Evolutionary conservation across 2,113 vertebrate species (phyloP), one percentile per base, ranked within the genome.

Genomic region (Trochalopteron elliotii): DNA sequence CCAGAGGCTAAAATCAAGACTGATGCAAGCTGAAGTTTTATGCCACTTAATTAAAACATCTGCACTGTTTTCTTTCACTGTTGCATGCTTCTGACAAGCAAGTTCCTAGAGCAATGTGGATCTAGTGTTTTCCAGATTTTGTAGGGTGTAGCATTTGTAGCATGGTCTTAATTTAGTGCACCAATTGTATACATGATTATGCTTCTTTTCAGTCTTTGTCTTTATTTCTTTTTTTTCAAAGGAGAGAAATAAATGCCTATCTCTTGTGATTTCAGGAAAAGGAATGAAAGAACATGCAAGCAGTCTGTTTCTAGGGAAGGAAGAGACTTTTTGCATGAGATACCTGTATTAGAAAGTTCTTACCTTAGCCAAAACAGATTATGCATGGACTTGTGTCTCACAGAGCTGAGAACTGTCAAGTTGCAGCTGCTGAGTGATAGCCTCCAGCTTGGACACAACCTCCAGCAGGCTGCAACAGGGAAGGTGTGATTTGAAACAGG

Each of bases 1-100:
- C 94, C 82, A 91, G 91, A 95, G 90, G 95, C 77, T 92, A 96
- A 96, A 96, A 91, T 95, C 85, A 95, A 90, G 50, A 55, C 40
- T 91, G 79, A 97, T 79, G 71, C 82, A 93, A 96, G 63, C n/a
- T 78, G 94, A 97, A 88, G 71, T 61, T 86, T 93, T 92, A 74
- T n/a, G 63, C 44, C 55, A 39, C 45, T 83, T 92, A 84, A 71
- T 96, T 95, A 93, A 96, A 96, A 69, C 67, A 78, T 94, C 90
- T 89, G 53, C 37, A 53, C 24, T 92, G 44, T 93, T 83, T 59
- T 83, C 67, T 78, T 96, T 92, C 39, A 60, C 78, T 5, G 25
- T 56, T 50, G 56, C 93, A 82, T 91, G 53, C 28, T 85, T 93
- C 59, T 83, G 85, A 95, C 72, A 96, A 91, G 63, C 33, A 92